Conservation (phyloP, 1,140 invertebrate genomes). For the Myzus persicae region DNA sequence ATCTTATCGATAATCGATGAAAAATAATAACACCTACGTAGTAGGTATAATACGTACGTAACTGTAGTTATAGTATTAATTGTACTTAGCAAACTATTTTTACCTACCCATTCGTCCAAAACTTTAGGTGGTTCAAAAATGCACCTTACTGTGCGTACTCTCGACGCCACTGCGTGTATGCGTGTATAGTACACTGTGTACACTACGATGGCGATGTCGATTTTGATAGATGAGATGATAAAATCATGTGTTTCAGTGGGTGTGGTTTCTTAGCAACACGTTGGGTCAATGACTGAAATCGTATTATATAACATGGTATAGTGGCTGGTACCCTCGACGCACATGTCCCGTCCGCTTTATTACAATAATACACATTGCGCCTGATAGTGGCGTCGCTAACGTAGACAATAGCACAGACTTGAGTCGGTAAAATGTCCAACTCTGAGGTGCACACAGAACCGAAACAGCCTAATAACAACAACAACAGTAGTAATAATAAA, state of each 20-base stretch:
- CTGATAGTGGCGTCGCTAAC: not conserved
- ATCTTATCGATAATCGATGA: too few species aligned
- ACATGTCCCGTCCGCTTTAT: not conserved
- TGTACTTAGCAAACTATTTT: not conserved
- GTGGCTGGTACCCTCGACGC: not conserved
- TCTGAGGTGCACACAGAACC: not conserved
- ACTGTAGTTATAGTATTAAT: not conserved
- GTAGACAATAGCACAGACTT: not conserved
- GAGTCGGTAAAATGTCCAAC: not conserved
- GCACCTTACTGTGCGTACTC: not conserved
- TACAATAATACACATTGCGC: not conserved
- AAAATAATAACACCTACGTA: too few species aligned
- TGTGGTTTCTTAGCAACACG: slow-evolving; percentile 34
- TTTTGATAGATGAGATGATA: not conserved
- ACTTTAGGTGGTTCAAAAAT: not conserved
- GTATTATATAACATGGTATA: not conserved
- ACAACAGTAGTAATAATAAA: not conserved
- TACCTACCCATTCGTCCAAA: not conserved
- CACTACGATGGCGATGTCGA: not conserved
- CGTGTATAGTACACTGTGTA: not conserved
- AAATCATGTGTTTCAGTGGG: too few species aligned
- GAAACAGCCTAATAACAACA: not conserved
- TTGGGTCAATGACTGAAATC: slow-evolving; percentile 39
- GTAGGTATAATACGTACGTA: too few species aligned
- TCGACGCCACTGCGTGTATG: not conserved